Conservation (phyloP, 2,888 invertebrate genomes). For the Andricus curvator region DNA sequence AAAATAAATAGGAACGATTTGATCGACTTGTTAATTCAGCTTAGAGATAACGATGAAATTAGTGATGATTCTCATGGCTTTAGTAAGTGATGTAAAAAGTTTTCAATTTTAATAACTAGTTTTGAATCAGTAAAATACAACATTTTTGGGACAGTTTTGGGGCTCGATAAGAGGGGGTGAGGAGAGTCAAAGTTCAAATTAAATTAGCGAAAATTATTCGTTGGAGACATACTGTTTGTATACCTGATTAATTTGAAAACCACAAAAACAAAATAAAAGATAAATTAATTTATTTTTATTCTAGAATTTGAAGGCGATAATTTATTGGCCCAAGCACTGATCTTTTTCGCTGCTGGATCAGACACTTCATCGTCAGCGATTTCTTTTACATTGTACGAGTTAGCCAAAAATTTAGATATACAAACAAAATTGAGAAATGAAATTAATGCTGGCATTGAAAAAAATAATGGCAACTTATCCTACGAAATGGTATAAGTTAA, state of each 20-base stretch:
- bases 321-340: not conserved
- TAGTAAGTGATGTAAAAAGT: not conserved
- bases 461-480: not conserved
- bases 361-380: not conserved
- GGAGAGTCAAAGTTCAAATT: no score
- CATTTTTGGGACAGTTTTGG: no score
- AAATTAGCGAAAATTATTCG: no score
- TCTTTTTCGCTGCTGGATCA: not conserved
- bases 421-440: not conserved
- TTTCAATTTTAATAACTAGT: no score
- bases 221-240: no score
- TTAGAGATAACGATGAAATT: not conserved
- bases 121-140: no score
- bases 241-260: no score
- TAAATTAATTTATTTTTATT: not conserved
- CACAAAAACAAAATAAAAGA: not conserved
- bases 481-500: not conserved
- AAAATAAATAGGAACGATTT: not conserved
- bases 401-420: not conserved
- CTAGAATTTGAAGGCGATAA: not conserved
- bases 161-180: no score
- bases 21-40: not conserved
- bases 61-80: not conserved
- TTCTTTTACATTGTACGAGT: conserved; percentile 1
- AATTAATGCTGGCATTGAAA: not conserved